Base-by-base conservation (phyloP, 2,113 vertebrate genomes). In the Oriolus oriolus region DNA sequence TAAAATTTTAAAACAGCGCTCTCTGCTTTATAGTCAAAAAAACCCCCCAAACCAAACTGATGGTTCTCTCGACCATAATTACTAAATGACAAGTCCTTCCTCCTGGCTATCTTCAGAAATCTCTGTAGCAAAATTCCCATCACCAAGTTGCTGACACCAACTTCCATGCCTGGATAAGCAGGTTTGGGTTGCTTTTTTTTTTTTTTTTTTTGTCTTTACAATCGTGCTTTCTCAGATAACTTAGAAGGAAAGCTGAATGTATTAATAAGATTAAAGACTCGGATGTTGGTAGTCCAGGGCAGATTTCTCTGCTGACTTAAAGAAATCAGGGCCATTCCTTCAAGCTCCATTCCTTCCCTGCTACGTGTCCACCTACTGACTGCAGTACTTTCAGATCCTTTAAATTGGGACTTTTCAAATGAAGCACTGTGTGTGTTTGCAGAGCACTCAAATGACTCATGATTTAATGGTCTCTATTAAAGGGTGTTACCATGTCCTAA, bases 121-220 rank as follows among this genome's bases (percentile, higher is more conserved):
- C 22, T 39, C n/a, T 24, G 15, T 37, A 74, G 33, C 26, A 73
- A 74, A 81, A 70, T 18, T 69, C 27, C 13, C 9, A 5, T 11
- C 0, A 2, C 41, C 49, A 45, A 2, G 9, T 45, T 31, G 26
- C 41, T 45, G 37, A 63, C 31, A n/a, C 11, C 16, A 59, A 2
- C 3, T 61, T 71, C 35, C 6, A 5, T 42, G 20, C 28, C n/a
- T 47, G n/a, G 50, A 57, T 74, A 33, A 78, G 68, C 33, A 50
- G 21, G 28, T 64, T 87, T 66, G 37, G 8, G 4, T 68, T n/a
- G 13, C 22, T 39, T 17, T 8, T 10, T 31, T 6, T 13, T 8
- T 10, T 11, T 11, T 26, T 5, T 16, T 27, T 5, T 19, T 16
- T 20, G 0, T 70, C 27, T 91, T 80, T 60, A 24, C 12, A 12